These are phyloP conservation scores for Halocynthia roretzi DNA, from an alignment of 23 tunicate genomes.

Conservation along the genomic window DNA sequence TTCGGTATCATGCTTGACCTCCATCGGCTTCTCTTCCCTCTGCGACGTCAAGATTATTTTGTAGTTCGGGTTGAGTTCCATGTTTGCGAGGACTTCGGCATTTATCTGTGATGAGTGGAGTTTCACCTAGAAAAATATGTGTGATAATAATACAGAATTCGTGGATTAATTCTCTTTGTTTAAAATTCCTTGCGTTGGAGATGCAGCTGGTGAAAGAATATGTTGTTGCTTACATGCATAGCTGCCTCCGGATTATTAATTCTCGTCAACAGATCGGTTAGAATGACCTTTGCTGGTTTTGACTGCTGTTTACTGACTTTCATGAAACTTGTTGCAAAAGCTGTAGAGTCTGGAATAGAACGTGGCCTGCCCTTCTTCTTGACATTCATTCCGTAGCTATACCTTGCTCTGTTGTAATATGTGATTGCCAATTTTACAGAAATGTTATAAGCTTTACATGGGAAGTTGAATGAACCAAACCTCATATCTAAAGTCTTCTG, in stretches of 20 bases:
- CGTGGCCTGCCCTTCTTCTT: slow-evolving; percentile 47
- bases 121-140: slow-evolving; percentile 40
- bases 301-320: not conserved
- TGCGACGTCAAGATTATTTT: slow-evolving; percentile 72
- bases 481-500: slow-evolving; percentile 7
- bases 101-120: slow-evolving; percentile 74
- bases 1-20: slow-evolving; percentile 37
- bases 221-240: slow-evolving; percentile 45
- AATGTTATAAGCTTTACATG: no score
- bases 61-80: slow-evolving; percentile 78
- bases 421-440: no score
- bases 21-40: slow-evolving; percentile 44
- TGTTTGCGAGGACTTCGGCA: slow-evolving; percentile 55
- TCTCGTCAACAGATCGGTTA: slow-evolving; percentile 64
- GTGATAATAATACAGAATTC: not conserved
- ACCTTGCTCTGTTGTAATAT: slow-evolving; percentile 19
- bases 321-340: slow-evolving; percentile 8
- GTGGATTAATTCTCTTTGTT: not conserved
- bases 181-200: not conserved
- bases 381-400: not conserved
- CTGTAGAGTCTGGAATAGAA: slow-evolving; percentile 22
- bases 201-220: not conserved
- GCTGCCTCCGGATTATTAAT: slow-evolving; percentile 63
- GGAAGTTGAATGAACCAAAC: no score
- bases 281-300: slow-evolving; percentile 39